phyloP scores from a whole-genome alignment of 2,888 invertebrate species.

The Eulithis prunata region DNA sequence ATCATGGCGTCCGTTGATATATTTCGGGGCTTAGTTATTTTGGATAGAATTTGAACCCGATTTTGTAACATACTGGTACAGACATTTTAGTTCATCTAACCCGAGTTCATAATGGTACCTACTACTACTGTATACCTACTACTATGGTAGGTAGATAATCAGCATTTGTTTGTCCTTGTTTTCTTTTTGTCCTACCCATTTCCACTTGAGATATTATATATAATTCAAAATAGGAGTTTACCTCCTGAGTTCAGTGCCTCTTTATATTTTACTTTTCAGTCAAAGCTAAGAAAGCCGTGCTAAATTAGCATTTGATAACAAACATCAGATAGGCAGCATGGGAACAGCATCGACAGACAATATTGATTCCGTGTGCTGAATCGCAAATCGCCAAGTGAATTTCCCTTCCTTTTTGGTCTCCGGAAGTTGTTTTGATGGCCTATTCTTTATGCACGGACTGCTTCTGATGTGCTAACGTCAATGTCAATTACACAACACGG shows the following conservation, averaged over 20 bases:
- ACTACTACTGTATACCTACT: no score
- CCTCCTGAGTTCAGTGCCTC: no score
- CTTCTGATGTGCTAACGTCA: conserved; percentile 28
- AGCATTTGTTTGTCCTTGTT: no score
- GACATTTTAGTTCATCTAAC: no score
- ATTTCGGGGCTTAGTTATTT: conserved; percentile 33
- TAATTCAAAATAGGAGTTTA: no score
- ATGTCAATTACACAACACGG: conserved; percentile 59
- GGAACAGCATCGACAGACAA: conserved; percentile 59
- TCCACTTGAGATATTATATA: no score
- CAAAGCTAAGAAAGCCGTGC: not conserved
- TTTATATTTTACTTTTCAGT: not conserved
- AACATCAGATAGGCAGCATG: conserved; percentile 54
- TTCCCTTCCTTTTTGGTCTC: conserved; percentile 77
- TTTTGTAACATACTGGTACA: no score
- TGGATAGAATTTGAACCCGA: conserved; percentile 2
- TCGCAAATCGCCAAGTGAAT: conserved; percentile 70
- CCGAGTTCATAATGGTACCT: no score
- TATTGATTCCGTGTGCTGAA: conserved; percentile 65
- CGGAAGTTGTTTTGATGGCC: conserved; percentile 67
- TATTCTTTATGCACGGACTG: conserved; percentile 60
- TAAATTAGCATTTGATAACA: conserved; percentile 46
- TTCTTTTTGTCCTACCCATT: no score
- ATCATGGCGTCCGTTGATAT: conserved; percentile 51
- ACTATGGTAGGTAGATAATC: no score